A percentile compares a stretch with the other conserved stretches of the same genome.
Conservation (phyloP, 2,113 vertebrate genomes). For the Colinus virginianus region DNA sequence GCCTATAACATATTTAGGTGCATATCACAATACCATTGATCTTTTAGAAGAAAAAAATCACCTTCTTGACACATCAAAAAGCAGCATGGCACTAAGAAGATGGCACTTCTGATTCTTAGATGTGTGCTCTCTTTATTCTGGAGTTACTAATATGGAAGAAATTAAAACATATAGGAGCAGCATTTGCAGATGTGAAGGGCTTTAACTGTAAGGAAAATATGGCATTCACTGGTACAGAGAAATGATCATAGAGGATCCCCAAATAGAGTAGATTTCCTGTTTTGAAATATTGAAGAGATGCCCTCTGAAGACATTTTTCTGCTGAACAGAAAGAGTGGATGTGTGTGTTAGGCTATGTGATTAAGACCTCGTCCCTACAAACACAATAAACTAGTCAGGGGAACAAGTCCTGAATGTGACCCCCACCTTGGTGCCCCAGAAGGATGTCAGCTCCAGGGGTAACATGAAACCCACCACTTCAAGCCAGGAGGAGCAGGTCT, state of each 20-base stretch:
- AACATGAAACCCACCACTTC: not conserved
- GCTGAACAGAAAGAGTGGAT: not conserved
- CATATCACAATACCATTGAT: slow-evolving; percentile 1
- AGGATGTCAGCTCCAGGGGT: too few species aligned
- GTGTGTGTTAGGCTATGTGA: not conserved
- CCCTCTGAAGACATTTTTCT: not conserved
- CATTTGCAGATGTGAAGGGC: not conserved
- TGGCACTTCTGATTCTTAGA: not conserved
- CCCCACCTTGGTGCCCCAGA: too few species aligned
- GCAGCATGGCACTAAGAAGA: not conserved
- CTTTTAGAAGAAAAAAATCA: not conserved
- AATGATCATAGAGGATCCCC: not conserved
- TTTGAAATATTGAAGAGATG: not conserved
- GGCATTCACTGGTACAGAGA: not conserved
- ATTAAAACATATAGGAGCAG: not conserved
- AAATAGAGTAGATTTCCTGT: not conserved
- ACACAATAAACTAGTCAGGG: not conserved
- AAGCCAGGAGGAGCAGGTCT: not conserved
- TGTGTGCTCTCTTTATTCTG: not conserved
- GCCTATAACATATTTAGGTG: not conserved
- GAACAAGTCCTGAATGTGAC: not conserved
- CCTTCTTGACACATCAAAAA: slow-evolving; percentile 23
- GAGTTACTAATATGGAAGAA: not conserved
- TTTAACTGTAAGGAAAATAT: not conserved
- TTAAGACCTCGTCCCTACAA: not conserved